These are phyloP conservation scores for Harpagifer antarcticus DNA, from an alignment of 2,797 vertebrate species.

Conservation along the genomic window DNA sequence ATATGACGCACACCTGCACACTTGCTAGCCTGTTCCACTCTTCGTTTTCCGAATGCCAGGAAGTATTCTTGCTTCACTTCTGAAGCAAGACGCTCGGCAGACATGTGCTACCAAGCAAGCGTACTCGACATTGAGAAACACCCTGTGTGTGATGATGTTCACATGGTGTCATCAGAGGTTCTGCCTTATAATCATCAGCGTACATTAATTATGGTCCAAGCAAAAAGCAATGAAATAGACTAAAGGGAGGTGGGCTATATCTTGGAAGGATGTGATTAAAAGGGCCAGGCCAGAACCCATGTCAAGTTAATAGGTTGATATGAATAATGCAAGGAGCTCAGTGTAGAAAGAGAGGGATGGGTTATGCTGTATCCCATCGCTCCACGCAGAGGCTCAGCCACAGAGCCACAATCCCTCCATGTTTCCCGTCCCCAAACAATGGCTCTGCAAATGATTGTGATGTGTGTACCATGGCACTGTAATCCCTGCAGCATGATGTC, in stretches of 20 bases:
- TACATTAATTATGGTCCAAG: slow-evolving; percentile 53
- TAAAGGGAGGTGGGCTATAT: slow-evolving; percentile 52
- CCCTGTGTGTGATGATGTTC: slow-evolving; percentile 34
- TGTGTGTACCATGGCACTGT: slow-evolving; percentile 54
- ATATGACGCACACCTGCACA: no score
- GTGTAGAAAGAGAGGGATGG: slow-evolving; percentile 31
- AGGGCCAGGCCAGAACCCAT: slow-evolving; percentile 45
- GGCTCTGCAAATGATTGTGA: slow-evolving; percentile 54
- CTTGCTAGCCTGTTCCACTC: no score
- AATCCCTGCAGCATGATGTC: slow-evolving; percentile 68
- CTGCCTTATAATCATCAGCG: slow-evolving; percentile 29
- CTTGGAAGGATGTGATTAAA: slow-evolving; percentile 61
- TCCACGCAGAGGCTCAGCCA: slow-evolving; percentile 39
- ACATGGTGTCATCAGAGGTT: slow-evolving; percentile 38
- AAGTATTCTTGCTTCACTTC: no score
- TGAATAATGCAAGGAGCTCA: slow-evolving; percentile 70
- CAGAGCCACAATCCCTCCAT: slow-evolving; percentile 40
- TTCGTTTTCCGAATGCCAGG: no score
- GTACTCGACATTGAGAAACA: no score
- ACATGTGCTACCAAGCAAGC: no score
- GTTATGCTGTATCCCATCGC: slow-evolving; percentile 35
- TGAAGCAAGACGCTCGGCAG: no score
- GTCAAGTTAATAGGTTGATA: slow-evolving; percentile 71
- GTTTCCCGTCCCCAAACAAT: slow-evolving; percentile 58
- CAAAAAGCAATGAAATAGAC: slow-evolving; percentile 45